Conservation (phyloP, 2,797 vertebrate genomes). For the Lithobates pipiens region DNA sequence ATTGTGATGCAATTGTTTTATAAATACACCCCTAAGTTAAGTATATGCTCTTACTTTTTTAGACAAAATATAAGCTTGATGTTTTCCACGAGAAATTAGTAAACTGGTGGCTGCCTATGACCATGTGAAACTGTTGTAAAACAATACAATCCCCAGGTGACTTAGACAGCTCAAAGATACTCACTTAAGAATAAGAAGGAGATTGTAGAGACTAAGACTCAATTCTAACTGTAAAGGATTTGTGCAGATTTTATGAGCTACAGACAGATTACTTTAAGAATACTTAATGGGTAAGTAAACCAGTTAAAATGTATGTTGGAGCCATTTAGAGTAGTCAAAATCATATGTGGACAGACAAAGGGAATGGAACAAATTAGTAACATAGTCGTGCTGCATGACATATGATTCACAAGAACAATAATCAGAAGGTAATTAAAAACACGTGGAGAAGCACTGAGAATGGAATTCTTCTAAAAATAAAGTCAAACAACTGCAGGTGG, state of each 20-base stretch:
- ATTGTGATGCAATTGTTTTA: too few species aligned
- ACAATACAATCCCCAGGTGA: not conserved
- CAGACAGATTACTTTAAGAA: not conserved
- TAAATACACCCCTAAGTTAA: not conserved
- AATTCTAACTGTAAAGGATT: not conserved
- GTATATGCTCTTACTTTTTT: not conserved
- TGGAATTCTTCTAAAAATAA: not conserved
- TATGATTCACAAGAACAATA: not conserved
- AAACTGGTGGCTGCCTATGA: not conserved
- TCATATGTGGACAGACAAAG: not conserved
- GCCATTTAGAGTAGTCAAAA: not conserved
- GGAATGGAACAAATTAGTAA: not conserved
- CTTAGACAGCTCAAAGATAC: not conserved
- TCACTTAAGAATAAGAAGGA: not conserved
- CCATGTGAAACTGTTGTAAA: not conserved
- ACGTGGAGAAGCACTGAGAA: not conserved
- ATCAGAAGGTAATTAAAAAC: not conserved
- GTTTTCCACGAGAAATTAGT: not conserved
- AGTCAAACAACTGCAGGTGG: not conserved
- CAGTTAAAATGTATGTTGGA: not conserved
- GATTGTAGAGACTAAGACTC: not conserved
- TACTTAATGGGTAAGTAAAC: not conserved
- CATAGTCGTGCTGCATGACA: not conserved
- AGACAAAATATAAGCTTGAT: too few species aligned
- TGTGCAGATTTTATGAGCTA: not conserved